Evolutionary conservation across 2,888 invertebrate species (phyloP).

Genomic region (Encarsia formosa): DNA sequence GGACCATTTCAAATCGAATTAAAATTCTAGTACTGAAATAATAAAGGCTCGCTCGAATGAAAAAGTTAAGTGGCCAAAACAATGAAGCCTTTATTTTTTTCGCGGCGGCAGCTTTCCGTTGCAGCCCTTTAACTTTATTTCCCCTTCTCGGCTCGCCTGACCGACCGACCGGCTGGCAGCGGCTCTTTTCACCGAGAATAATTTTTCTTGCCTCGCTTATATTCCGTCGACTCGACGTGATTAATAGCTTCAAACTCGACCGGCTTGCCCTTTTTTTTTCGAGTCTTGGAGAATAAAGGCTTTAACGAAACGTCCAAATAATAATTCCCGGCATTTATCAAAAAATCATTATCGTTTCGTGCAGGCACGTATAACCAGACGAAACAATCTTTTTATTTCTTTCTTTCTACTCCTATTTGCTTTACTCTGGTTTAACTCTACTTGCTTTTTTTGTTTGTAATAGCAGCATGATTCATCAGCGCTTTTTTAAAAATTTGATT

Average conservation of each 20-base stretch:
- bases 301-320: constrained; percentile 40
- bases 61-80: constrained; percentile 7
- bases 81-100: constrained; percentile 7
- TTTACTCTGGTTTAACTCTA: no score
- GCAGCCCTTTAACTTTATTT: not conserved
- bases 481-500: no score
- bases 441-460: no score
- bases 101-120: not conserved
- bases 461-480: no score
- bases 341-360: constrained; percentile 22
- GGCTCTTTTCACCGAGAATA: constrained; percentile 31
- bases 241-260: no score
- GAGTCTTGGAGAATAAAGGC: constrained; percentile 1
- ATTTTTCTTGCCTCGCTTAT: constrained; percentile 39
- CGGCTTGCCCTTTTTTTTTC: no score
- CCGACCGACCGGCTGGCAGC: not conserved
- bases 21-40: constrained; percentile 14
- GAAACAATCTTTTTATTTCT: no score
- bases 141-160: not conserved
- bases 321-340: constrained; percentile 40
- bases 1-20: no score
- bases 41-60: not conserved
- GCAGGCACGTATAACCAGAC: no score
- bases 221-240: constrained; percentile 39
- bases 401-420: no score